A percentile compares a stretch with the other conserved stretches of the same genome.
Evolutionary conservation across 2,797 vertebrate genomes (phyloP).

Genomic region (Sebastes miniatus): DNA sequence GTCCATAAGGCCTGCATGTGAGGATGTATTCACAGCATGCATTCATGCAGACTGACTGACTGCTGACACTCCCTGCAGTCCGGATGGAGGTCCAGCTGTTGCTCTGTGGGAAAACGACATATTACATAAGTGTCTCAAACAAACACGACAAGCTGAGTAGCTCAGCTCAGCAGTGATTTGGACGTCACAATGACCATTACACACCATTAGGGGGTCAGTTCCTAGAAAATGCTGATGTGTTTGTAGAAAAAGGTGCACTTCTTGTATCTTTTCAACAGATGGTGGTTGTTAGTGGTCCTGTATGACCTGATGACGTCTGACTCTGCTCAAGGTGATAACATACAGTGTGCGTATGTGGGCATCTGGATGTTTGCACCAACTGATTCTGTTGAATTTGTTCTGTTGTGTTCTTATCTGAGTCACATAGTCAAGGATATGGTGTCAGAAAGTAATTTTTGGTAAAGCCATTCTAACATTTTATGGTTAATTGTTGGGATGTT

Average conservation of each 20-base stretch:
- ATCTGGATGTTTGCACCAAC: neutral
- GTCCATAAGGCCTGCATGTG: neutral
- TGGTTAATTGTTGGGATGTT: neutral
- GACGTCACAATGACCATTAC: constrained; percentile 19
- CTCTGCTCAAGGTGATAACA: neutral
- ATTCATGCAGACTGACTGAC: neutral
- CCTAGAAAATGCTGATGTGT: constrained; percentile 26
- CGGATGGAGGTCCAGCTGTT: constrained; percentile 61
- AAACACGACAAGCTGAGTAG: constrained; percentile 38
- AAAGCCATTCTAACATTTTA: neutral
- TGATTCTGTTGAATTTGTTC: neutral
- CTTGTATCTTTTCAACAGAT: constrained; percentile 15
- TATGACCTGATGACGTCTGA: constrained; percentile 17
- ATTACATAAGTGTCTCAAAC: constrained; percentile 61
- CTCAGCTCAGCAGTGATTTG: constrained; percentile 6
- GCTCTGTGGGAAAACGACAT: constrained; percentile 51
- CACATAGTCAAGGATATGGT: neutral
- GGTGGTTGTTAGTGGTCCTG: constrained; percentile 9
- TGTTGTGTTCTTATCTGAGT: neutral
- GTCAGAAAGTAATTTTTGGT: neutral
- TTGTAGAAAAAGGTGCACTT: constrained; percentile 20
- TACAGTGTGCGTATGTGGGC: neutral
- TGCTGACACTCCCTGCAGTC: constrained; percentile 14
- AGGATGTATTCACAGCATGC: constrained; percentile 15
- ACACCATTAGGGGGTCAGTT: constrained; percentile 1